Conservation (phyloP, 2,888 invertebrate genomes). For the Apodemia duryi region DNA sequence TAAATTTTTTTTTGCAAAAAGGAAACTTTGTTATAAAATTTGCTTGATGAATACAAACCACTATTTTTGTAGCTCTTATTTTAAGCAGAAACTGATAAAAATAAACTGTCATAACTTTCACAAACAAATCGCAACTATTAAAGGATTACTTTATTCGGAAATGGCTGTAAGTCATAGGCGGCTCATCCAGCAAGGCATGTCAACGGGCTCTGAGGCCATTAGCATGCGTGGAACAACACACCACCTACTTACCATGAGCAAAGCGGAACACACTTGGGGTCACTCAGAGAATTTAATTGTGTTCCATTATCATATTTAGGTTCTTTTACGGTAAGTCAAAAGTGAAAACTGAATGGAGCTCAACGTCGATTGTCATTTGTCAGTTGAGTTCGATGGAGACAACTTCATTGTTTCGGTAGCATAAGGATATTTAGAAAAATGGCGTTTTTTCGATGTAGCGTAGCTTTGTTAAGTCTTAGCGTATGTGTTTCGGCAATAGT, state of each 20-base stretch:
- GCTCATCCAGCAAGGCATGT: constrained; percentile 49
- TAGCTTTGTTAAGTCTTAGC: constrained; percentile 47
- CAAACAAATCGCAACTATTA: constrained; percentile 56
- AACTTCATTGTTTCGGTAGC: constrained; percentile 57
- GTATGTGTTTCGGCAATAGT: constrained; percentile 59
- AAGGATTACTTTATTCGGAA: constrained; percentile 52
- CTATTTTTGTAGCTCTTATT: too few species aligned
- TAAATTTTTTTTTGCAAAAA: too few species aligned
- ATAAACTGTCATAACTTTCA: constrained; percentile 47
- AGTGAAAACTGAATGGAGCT: constrained; percentile 74
- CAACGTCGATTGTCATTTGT: constrained; percentile 66
- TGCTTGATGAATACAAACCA: too few species aligned
- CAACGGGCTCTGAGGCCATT: constrained; percentile 46
- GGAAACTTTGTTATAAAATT: too few species aligned
- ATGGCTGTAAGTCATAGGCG: constrained; percentile 57
- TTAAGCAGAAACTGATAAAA: neutral
- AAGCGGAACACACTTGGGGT: constrained; percentile 66
- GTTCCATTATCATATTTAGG: constrained; percentile 79
- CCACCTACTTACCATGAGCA: constrained; percentile 73
- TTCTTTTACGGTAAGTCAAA: constrained; percentile 78
- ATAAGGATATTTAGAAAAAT: constrained; percentile 48
- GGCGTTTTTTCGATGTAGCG: constrained; percentile 46
- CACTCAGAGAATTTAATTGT: constrained; percentile 77
- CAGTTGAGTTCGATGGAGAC: constrained; percentile 70
- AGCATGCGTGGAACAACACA: constrained; percentile 58